These are phyloP conservation scores for Onychomys arenicola DNA, from an alignment of 2,797 vertebrate genomes.

Conservation along the genomic window DNA sequence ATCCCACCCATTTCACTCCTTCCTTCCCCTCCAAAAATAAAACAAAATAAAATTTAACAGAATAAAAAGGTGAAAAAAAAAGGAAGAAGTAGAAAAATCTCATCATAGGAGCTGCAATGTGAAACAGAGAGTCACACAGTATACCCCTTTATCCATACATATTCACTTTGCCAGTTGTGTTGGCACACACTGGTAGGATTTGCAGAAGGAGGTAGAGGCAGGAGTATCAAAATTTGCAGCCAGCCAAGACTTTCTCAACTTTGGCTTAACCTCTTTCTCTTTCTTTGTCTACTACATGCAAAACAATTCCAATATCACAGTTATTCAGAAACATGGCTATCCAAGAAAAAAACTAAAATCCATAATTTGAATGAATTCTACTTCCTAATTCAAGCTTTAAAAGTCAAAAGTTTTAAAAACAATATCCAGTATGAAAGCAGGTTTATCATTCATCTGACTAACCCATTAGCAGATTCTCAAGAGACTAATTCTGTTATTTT, in stretches of 20 bases:
- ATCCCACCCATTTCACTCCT: not conserved
- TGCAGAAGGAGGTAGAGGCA: not conserved
- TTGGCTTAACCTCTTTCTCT: not conserved
- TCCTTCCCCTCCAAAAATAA: not conserved
- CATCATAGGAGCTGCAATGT: not conserved
- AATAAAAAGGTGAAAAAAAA: no score
- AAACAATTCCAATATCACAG: not conserved
- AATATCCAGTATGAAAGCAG: not conserved
- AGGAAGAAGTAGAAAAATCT: not conserved
- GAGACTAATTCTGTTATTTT: not conserved
- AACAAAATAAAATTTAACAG: not conserved
- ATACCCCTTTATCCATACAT: not conserved
- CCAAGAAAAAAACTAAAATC: not conserved
- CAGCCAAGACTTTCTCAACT: not conserved
- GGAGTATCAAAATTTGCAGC: not conserved
- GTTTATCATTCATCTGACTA: not conserved
- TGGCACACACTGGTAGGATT: not conserved
- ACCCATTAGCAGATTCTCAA: not conserved
- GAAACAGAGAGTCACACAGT: not conserved
- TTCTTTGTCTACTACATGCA: not conserved
- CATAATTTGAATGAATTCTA: conserved; percentile 3
- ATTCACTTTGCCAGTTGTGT: not conserved
- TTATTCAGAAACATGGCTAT: not conserved
- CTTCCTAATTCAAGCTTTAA: not conserved
- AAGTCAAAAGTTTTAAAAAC: not conserved